Evolutionary conservation across 2,888 invertebrate species (phyloP).

Genomic region (Nasonovia ribisnigri): DNA sequence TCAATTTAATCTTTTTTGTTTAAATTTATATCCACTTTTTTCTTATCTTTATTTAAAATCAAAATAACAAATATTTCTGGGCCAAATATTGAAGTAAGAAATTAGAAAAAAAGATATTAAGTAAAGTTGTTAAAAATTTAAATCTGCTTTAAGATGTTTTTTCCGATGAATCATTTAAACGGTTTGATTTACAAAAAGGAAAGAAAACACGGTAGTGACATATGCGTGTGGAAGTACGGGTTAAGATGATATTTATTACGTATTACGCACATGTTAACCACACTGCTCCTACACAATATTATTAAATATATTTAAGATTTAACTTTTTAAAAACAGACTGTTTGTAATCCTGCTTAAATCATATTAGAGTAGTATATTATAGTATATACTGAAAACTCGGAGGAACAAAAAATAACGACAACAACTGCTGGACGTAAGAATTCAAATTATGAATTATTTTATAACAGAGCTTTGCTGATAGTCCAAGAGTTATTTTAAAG

Average conservation of each 20-base stretch:
- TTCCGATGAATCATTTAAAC: not conserved
- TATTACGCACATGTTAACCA: too few species aligned
- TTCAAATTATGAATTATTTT: not conserved
- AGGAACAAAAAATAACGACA: not conserved
- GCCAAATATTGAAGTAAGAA: not conserved
- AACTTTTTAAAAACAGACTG: not conserved
- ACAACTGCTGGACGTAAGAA: not conserved
- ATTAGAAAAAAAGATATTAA: not conserved
- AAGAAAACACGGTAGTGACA: too few species aligned
- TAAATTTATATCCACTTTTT: too few species aligned
- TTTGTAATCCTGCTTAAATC: not conserved
- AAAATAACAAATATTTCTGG: not conserved
- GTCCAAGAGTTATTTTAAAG: not conserved
- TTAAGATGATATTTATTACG: not conserved
- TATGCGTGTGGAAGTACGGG: not conserved
- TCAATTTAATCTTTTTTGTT: not conserved
- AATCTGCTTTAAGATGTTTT: not conserved
- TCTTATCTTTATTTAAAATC: too few species aligned
- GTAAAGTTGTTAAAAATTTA: not conserved
- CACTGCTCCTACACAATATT: too few species aligned
- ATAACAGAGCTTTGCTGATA: not conserved
- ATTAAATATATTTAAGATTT: not conserved
- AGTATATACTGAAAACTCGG: not conserved
- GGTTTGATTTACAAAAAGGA: not conserved
- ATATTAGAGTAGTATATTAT: not conserved